These are phyloP conservation scores for Solenopsis invicta DNA, from an alignment of 1,140 invertebrate species.

Conservation along the genomic window DNA sequence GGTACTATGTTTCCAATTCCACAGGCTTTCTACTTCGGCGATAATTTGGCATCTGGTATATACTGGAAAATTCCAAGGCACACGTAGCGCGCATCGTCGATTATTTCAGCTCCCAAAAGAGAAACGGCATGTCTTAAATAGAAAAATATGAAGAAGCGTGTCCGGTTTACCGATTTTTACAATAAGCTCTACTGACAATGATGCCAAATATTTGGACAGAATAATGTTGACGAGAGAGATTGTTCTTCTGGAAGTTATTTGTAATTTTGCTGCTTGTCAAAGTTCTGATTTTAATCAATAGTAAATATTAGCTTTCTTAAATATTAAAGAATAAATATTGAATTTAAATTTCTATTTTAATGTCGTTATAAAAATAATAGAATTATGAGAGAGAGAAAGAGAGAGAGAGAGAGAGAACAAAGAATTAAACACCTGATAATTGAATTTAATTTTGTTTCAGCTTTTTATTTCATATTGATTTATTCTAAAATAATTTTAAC, in stretches of 20 bases:
- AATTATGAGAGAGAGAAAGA: not conserved
- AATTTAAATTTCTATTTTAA: conserved; percentile 10
- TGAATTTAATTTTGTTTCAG: not conserved
- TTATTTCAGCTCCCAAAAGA: conserved; percentile 16
- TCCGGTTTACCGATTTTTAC: conserved; percentile 6
- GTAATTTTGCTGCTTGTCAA: conserved; percentile 10
- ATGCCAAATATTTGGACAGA: conserved; percentile 44
- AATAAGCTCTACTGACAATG: not conserved
- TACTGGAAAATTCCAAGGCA: conserved; percentile 1
- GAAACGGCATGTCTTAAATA: conserved; percentile 19
- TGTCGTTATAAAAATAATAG: not conserved
- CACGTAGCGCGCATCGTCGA: conserved; percentile 4
- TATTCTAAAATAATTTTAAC: conserved; percentile 13
- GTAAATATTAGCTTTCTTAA: not conserved
- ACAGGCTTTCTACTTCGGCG: not conserved
- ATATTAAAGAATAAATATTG: not conserved
- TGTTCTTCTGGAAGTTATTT: not conserved
- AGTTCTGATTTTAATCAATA: conserved; percentile 45
- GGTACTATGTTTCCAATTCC: conserved; percentile 31
- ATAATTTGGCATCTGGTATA: conserved; percentile 59
- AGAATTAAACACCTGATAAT: not conserved
- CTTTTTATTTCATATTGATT: not conserved
- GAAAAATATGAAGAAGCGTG: conserved; percentile 22
- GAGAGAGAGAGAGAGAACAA: not conserved
- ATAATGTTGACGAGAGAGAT: conserved; percentile 21